A percentile compares a stretch with the other conserved stretches of the same genome.
Conservation (phyloP, 1,140 invertebrate genomes). For the Bombus turneri region DNA sequence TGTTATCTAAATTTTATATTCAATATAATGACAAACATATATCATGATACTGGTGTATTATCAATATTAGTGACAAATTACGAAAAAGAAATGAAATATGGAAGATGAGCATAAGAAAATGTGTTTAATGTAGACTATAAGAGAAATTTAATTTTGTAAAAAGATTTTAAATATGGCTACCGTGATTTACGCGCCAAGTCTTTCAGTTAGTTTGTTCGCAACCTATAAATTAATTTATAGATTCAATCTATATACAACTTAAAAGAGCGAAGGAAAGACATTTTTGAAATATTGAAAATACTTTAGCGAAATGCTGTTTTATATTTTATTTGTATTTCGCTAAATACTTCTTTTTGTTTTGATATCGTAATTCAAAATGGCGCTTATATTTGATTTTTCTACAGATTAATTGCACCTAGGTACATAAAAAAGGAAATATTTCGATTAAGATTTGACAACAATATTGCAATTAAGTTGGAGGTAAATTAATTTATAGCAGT, state of each 20-base stretch:
- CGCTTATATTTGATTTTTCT: background rate
- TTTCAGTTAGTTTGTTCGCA: background rate
- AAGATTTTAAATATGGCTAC: background rate
- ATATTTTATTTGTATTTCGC: background rate
- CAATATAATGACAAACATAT: background rate
- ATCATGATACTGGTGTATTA: background rate
- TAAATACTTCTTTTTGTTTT: background rate
- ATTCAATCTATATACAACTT: background rate
- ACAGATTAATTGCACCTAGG: background rate
- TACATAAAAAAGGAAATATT: background rate
- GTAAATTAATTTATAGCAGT: background rate
- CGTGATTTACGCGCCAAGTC: background rate
- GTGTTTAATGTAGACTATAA: background rate
- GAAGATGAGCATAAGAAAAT: background rate
- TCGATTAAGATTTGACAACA: background rate
- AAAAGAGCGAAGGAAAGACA: background rate
- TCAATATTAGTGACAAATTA: background rate
- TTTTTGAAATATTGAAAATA: background rate
- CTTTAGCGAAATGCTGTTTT: too few species aligned
- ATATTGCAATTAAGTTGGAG: background rate
- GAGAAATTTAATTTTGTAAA: background rate
- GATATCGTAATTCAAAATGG: background rate
- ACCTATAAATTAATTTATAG: background rate
- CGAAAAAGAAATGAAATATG: background rate
- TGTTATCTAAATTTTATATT: background rate